Evolutionary conservation across 2,888 invertebrate species (phyloP).

Genomic region (Gibbula magus): DNA sequence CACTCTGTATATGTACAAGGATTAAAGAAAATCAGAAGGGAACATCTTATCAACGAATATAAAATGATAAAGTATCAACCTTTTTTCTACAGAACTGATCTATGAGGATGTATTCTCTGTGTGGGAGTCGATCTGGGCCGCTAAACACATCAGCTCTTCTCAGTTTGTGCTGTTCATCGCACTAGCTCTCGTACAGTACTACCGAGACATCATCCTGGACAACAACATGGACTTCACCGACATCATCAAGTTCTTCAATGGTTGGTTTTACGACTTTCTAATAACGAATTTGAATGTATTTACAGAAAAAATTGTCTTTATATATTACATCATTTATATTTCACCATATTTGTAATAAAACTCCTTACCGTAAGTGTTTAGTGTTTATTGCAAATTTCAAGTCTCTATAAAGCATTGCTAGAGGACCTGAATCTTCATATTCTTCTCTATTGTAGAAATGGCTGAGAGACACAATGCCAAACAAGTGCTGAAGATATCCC

Average conservation of each 20-base stretch:
- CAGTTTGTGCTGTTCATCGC: slow-evolving; percentile 96
- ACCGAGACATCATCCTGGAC: slow-evolving; percentile 93
- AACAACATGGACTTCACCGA: slow-evolving; percentile 99
- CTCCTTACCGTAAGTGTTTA: no score
- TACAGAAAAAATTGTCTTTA: no score
- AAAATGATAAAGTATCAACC: no score
- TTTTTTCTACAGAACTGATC: slow-evolving; percentile 82
- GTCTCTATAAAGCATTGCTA: no score
- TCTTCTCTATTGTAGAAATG: slow-evolving; percentile 84
- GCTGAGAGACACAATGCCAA: slow-evolving; percentile 94
- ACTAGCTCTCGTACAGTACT: slow-evolving; percentile 91
- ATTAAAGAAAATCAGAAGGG: no score
- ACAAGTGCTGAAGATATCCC: slow-evolving; percentile 86
- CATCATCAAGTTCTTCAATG: slow-evolving; percentile 98
- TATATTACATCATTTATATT: neutral
- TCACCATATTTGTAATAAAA: neutral
- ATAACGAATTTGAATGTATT: neutral
- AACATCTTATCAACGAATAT: no score
- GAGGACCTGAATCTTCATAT: no score
- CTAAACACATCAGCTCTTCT: slow-evolving; percentile 87
- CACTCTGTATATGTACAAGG: no score
- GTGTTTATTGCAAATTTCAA: no score
- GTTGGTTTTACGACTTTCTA: slow-evolving; percentile 78
- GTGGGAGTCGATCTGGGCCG: slow-evolving; percentile 98
- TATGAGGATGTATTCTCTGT: slow-evolving; percentile 94